Percentiles rank a stretch among this genome's conserved stretches.
These are phyloP conservation scores for Sporophila hypoxantha DNA, from an alignment of 2,113 vertebrate genomes.

Conservation along the genomic window DNA sequence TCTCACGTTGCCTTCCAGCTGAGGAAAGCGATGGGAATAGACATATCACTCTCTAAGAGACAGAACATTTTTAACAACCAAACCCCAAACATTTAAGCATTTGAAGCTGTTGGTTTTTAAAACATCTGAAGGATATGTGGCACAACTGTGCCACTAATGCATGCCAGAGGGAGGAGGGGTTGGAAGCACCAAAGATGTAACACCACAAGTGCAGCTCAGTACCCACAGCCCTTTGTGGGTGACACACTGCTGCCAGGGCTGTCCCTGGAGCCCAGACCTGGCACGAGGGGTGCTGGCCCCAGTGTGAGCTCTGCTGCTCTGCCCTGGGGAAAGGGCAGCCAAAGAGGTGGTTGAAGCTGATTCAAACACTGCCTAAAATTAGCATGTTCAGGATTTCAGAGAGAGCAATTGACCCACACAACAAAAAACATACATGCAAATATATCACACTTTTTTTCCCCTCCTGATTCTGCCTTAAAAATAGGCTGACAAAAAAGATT, in stretches of 20 bases:
- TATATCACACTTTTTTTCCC: background rate
- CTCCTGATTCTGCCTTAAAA: background rate
- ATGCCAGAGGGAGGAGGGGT: background rate
- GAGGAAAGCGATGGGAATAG: background rate
- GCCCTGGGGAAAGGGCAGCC: background rate
- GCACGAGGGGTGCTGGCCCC: background rate
- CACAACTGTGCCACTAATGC: background rate
- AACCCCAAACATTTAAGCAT: fast-evolving
- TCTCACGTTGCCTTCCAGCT: background rate
- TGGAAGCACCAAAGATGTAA: background rate
- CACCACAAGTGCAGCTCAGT: background rate
- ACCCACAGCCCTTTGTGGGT: background rate
- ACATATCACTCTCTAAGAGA: background rate
- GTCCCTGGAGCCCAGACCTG: background rate
- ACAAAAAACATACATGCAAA: background rate
- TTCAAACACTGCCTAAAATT: background rate
- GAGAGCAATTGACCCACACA: background rate
- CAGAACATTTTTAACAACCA: background rate
- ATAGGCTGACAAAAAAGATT: background rate
- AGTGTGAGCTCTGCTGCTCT: background rate
- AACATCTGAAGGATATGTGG: background rate
- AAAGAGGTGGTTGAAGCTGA: background rate
- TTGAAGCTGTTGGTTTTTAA: background rate
- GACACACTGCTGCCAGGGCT: background rate
- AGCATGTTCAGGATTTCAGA: background rate